phyloP scores from a whole-genome alignment of 2,797 vertebrate genomes.

The Serranus cabrilla region DNA sequence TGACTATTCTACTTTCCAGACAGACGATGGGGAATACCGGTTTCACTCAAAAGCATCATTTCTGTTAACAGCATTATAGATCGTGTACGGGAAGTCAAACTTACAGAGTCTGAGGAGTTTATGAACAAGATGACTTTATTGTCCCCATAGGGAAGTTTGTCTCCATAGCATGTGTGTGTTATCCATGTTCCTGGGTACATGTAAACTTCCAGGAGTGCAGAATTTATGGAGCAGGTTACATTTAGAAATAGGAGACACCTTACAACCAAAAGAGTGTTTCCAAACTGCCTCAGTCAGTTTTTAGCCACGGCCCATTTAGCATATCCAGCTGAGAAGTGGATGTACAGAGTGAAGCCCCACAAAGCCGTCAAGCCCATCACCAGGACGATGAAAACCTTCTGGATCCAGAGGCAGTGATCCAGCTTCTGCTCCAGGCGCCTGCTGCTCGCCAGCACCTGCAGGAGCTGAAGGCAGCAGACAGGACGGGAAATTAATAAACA shows the following conservation, averaged over 20 bases:
- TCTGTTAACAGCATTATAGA: neutral
- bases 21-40: too few relatives aligned
- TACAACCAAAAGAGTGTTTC: too few relatives aligned
- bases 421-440: constrained; percentile 4
- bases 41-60: neutral
- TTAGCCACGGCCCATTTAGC: neutral
- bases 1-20: neutral
- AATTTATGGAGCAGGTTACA: neutral
- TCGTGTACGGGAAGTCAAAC: neutral
- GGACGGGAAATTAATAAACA: neutral
- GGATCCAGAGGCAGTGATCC: neutral
- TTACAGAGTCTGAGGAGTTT: neutral
- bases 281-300: neutral
- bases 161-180: neutral
- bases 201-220: neutral
- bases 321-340: neutral
- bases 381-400: neutral
- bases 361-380: neutral
- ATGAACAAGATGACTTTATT: neutral
- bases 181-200: neutral
- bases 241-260: neutral
- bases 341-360: neutral
- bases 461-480: constrained; percentile 2
- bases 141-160: neutral
- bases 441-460: constrained; percentile 9